Conservation (phyloP, 2,888 invertebrate species). For the Macrosiphum euphorbiae region DNA sequence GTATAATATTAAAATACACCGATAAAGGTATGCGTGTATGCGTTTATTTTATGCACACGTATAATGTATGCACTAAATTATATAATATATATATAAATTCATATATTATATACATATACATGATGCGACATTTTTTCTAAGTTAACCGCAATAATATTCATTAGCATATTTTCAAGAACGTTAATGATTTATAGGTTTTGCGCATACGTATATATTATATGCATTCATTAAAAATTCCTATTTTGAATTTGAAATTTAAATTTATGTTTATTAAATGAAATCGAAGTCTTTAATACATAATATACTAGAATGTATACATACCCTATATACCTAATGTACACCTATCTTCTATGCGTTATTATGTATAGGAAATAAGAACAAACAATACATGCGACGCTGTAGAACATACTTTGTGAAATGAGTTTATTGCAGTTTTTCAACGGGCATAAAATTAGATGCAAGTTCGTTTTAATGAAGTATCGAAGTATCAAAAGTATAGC, state of each 20-base stretch:
- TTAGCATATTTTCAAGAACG: constrained; percentile 56
- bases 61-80: not conserved
- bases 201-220: not conserved
- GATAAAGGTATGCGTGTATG: not conserved
- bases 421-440: not conserved
- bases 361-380: not conserved
- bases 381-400: not conserved
- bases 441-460: not conserved
- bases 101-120: not conserved
- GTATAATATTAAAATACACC: not conserved
- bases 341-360: not conserved
- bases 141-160: constrained; percentile 38
- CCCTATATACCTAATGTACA: not conserved
- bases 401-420: not conserved
- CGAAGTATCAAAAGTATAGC: not conserved
- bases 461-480: not conserved
- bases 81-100: not conserved
- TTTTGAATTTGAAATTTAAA: constrained; percentile 49
- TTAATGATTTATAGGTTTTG: constrained; percentile 42
- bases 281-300: constrained; percentile 19
- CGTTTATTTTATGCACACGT: not conserved
- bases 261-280: constrained; percentile 46
- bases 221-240: constrained; percentile 42
- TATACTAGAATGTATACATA: not conserved
- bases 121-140: constrained; percentile 40